A percentile compares a stretch with the other conserved stretches of the same genome.
Conservation (phyloP, 2,113 vertebrate genomes). For the Argyrosomus japonicus region DNA sequence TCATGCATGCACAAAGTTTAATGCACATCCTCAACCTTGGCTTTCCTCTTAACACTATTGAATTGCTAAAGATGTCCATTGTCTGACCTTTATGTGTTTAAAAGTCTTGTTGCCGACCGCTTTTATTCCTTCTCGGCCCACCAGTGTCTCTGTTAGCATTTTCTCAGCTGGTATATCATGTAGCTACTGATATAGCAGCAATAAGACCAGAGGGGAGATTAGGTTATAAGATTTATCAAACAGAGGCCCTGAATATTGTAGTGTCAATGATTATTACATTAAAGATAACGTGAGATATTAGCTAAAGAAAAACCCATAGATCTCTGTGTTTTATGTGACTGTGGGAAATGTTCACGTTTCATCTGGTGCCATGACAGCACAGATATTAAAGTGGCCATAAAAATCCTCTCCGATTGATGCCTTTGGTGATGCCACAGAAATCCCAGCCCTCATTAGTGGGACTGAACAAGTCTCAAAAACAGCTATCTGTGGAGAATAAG, state of each 20-base stretch:
- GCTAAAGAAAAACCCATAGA: background rate
- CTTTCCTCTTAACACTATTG: slow-evolving; percentile 11
- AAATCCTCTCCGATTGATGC: slow-evolving; percentile 19
- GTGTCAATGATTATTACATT: slow-evolving; percentile 21
- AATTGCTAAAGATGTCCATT: slow-evolving; percentile 24
- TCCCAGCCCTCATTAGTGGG: slow-evolving; percentile 55
- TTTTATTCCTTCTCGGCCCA: slow-evolving; percentile 9
- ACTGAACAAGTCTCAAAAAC: slow-evolving; percentile 19
- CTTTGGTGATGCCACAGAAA: slow-evolving; percentile 31
- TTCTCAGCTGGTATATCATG: background rate
- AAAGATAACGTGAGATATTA: background rate
- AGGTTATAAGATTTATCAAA: background rate
- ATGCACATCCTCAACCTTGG: slow-evolving; percentile 12
- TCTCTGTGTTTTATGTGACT: background rate
- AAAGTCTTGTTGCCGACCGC: background rate
- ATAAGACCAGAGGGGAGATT: slow-evolving; percentile 6
- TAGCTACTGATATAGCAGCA: background rate
- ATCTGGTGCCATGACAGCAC: slow-evolving; percentile 2
- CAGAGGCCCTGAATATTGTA: background rate
- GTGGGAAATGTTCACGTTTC: background rate
- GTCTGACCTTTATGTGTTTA: slow-evolving; percentile 20
- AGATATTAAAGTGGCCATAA: slow-evolving; percentile 28
- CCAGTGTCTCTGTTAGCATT: background rate
- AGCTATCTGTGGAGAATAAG: slow-evolving; percentile 23
- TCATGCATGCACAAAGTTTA: slow-evolving; percentile 24